These are phyloP conservation scores for Calosoma granatense DNA, from an alignment of 1,140 invertebrate genomes.

Conservation along the genomic window DNA sequence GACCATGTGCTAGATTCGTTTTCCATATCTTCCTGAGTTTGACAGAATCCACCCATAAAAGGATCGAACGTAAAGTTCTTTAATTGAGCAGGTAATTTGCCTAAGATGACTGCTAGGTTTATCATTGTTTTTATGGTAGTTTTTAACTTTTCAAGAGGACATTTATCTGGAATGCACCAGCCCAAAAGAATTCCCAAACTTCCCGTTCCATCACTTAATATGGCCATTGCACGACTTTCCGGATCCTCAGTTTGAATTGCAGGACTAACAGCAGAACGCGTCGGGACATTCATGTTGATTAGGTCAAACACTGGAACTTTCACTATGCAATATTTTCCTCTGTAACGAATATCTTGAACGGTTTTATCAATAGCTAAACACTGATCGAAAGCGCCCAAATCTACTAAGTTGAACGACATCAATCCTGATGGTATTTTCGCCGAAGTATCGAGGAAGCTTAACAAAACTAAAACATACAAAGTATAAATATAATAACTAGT, in stretches of 20 bases:
- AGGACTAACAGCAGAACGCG: neutral
- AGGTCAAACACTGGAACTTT: neutral
- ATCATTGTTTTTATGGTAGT: neutral
- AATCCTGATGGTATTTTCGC: constrained; percentile 14
- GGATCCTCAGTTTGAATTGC: constrained; percentile 7
- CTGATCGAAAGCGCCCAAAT: constrained; percentile 20
- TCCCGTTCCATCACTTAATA: no score
- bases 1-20: neutral
- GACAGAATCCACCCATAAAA: neutral
- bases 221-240: neutral
- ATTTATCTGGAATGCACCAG: constrained; percentile 17
- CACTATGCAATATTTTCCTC: constrained; percentile 19
- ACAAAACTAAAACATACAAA: neutral
- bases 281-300: neutral
- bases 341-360: constrained; percentile 10
- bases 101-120: no score
- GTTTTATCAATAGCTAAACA: constrained; percentile 15
- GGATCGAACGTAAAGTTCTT: neutral
- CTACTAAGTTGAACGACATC: constrained; percentile 6
- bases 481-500: neutral
- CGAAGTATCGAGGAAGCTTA: neutral
- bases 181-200: constrained; percentile 13
- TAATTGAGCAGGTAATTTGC: no score
- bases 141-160: constrained; percentile 1
- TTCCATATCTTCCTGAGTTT: neutral